Conservation (phyloP, 2,113 vertebrate species). For the Odobenus rosmarus region DNA sequence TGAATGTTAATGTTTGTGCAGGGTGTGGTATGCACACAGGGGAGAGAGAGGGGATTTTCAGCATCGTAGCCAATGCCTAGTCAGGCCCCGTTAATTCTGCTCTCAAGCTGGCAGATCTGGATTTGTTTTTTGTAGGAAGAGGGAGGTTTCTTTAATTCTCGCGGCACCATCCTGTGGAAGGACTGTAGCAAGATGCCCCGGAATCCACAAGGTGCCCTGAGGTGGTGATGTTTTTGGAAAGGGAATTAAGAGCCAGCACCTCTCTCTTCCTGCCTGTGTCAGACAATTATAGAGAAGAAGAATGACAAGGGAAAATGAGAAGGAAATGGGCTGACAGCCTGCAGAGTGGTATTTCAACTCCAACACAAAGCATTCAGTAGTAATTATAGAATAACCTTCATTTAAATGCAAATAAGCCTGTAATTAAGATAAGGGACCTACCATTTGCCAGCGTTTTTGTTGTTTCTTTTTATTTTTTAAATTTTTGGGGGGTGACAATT, state of each 20-base stretch:
- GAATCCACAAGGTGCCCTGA: slow-evolving; percentile 53
- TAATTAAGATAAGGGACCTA: slow-evolving; percentile 91
- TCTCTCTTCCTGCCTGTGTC: slow-evolving; percentile 69
- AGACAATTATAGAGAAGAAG: slow-evolving; percentile 85
- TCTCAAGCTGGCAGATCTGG: neutral
- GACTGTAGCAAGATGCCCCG: neutral
- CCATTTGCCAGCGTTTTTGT: slow-evolving; percentile 85
- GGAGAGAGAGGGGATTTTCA: too few species aligned
- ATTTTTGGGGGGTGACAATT: slow-evolving; percentile 78
- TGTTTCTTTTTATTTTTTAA: slow-evolving; percentile 79
- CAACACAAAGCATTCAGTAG: slow-evolving; percentile 88
- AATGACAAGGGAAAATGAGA: slow-evolving; percentile 86
- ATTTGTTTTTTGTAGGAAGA: neutral
- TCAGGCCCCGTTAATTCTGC: neutral
- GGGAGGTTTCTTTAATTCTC: neutral
- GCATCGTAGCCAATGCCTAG: neutral
- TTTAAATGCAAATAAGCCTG: slow-evolving; percentile 92
- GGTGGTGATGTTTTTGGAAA: slow-evolving; percentile 48
- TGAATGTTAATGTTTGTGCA: neutral
- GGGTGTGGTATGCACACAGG: neutral
- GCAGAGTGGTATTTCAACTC: slow-evolving; percentile 89
- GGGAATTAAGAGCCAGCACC: slow-evolving; percentile 59
- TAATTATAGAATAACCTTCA: slow-evolving; percentile 92
- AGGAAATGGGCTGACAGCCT: slow-evolving; percentile 88
- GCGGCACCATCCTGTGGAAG: neutral